Conservation (phyloP, 92 coral and sea anemone genomes). For the Actinostola sp. region DNA sequence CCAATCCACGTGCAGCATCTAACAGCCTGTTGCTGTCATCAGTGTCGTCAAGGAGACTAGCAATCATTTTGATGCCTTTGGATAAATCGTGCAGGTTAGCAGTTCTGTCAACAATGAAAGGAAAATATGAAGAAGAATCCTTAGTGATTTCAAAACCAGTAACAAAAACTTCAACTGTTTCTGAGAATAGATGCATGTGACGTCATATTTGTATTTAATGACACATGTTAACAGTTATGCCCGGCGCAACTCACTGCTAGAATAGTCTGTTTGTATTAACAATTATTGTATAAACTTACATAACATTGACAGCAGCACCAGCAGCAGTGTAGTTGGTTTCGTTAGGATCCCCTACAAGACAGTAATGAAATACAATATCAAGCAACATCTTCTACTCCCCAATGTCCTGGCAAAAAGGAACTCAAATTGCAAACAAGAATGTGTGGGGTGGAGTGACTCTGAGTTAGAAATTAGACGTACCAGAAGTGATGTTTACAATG, state of each 20-base stretch:
- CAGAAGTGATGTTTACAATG: slow-evolving; percentile 95
- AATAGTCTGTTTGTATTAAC: too few species aligned
- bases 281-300: slow-evolving; percentile 58
- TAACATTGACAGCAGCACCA: slow-evolving; percentile 96
- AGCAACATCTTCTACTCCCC: neutral
- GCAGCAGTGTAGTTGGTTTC: slow-evolving; percentile 97
- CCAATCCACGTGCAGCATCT: slow-evolving; percentile 90
- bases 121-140: neutral
- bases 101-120: slow-evolving; percentile 50
- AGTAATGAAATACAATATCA: neutral
- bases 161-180: too few species aligned
- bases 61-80: slow-evolving; percentile 96
- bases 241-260: too few species aligned
- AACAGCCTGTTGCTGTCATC: slow-evolving; percentile 84
- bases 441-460: too few species aligned
- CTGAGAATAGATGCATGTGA: too few species aligned
- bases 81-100: slow-evolving; percentile 95
- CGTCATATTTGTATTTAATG: too few species aligned
- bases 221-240: too few species aligned
- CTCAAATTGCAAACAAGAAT: too few species aligned
- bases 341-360: slow-evolving; percentile 88
- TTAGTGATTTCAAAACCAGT: too few species aligned
- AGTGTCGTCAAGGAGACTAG: slow-evolving; percentile 88
- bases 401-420: too few species aligned
- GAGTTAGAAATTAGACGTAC: too few species aligned